Conservation (phyloP, 2,888 invertebrate genomes). For the Polymixis flavicincta region DNA sequence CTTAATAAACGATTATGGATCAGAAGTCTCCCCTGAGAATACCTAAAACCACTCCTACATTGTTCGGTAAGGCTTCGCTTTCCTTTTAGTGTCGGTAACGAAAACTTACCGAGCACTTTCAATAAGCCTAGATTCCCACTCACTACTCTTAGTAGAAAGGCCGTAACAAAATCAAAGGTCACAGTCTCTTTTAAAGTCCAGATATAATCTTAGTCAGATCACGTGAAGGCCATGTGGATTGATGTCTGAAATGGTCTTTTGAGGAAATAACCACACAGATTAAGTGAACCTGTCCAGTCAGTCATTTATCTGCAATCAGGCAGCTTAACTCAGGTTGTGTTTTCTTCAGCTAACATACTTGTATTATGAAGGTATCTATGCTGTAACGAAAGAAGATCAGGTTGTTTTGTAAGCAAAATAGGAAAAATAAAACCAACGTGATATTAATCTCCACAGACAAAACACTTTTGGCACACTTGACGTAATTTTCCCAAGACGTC, state of each 20-base stretch:
- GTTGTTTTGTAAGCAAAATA: neutral
- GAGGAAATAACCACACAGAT: no score
- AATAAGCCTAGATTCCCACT: neutral
- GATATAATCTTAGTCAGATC: no score
- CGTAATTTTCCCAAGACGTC: slow-evolving; percentile 6
- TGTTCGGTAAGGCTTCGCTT: slow-evolving; percentile 6
- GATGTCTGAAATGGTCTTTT: no score
- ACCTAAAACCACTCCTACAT: neutral
- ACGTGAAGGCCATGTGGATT: no score
- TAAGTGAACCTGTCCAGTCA: no score
- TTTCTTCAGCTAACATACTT: no score
- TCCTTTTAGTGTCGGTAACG: slow-evolving; percentile 18
- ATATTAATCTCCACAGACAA: neutral
- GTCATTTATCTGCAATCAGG: no score
- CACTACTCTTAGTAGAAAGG: no score
- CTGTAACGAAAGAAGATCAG: neutral
- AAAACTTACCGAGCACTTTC: slow-evolving; percentile 4
- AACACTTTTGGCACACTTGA: neutral
- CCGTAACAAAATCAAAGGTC: no score
- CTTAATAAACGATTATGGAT: neutral
- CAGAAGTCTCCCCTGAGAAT: neutral
- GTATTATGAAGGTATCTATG: neutral
- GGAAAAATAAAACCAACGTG: neutral
- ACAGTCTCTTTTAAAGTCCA: no score
- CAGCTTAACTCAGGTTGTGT: neutral